Evolutionary conservation across 2,888 invertebrate genomes (phyloP), one percentile per base, ranked within the genome.

Genomic region (Podabrus alpinus): DNA sequence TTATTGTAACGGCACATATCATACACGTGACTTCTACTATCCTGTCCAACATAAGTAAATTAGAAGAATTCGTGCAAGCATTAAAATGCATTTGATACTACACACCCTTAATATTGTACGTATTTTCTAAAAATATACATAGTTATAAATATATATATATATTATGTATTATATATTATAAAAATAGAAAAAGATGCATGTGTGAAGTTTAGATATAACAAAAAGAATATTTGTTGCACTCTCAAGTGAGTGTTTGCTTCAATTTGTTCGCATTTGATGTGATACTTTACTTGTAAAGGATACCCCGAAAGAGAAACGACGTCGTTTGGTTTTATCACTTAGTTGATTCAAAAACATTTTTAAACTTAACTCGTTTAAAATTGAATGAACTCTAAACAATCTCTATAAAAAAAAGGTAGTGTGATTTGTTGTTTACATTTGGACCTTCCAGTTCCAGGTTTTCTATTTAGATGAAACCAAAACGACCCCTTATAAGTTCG

Each of bases 211-310:
- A 74, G 4, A 73, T 77, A 77, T 72, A 76, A 75, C 62, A 66
- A 68, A 68, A 62, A 73, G 70, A 76, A 71, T 76, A 71, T 73
- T 66, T 81, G 83, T 84, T 84, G 75, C 75, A 72, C 75, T 75
- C 72, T 64, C 64, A 75, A 68, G 75, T 69, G 72, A 75, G 69
- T 72, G 75, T 72, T 66, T 79, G 86, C 86, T 86, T 86, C 82
- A 82, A 84, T 85, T 83, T 82, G 83, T 84, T 85, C 84, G 86
- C 85, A 85, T 86, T 86, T 84, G 86, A 86, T 86, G 86, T 86
- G 86, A 86, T 86, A 86, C 77, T 78, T 78, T 72, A 73, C 68
- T 71, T 77, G 73, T 77, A 68, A 74, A 73, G 68, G 68, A 71
- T 64, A 69, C 66, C 67, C 62, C 70, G 66, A 73, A 45, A 45